Evolutionary conservation across 2,888 invertebrate genomes (phyloP).

Genomic region (Aphrophora alni): DNA sequence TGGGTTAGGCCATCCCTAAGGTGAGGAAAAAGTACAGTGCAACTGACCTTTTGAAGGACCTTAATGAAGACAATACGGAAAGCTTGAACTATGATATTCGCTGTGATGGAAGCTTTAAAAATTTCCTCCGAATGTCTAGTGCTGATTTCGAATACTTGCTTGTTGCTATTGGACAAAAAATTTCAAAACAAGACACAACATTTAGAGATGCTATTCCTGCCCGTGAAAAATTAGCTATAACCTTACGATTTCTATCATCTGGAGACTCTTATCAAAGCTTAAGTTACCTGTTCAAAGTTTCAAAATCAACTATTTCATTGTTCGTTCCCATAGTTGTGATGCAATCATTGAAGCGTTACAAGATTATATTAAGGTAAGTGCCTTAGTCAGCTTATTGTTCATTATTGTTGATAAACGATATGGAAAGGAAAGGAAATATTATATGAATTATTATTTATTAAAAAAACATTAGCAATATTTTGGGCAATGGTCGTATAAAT

Average conservation of each 20-base stretch:
- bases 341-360: slow-evolving; percentile 38
- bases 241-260: slow-evolving; percentile 42
- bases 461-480: too few species aligned
- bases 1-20: slow-evolving; percentile 20
- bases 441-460: too few species aligned
- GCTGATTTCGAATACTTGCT: slow-evolving; percentile 22
- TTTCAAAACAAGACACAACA: slow-evolving; percentile 18
- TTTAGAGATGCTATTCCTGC: slow-evolving; percentile 37
- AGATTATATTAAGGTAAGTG: slow-evolving; percentile 38
- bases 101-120: slow-evolving; percentile 33
- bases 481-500: too few species aligned
- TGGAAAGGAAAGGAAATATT: too few species aligned
- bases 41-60: slow-evolving; percentile 34
- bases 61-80: slow-evolving; percentile 27
- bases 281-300: slow-evolving; percentile 42
- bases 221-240: slow-evolving; percentile 40
- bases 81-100: slow-evolving; percentile 33
- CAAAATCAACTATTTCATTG: slow-evolving; percentile 34
- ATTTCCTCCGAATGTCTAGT: slow-evolving; percentile 26
- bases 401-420: too few species aligned
- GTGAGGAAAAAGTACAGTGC: slow-evolving; percentile 29
- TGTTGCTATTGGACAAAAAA: slow-evolving; percentile 18
- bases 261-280: slow-evolving; percentile 43
- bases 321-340: slow-evolving; percentile 43
- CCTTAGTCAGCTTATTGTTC: too few species aligned